Conservation (phyloP, 2,888 invertebrate genomes). For the Lepidocyrtoides sp. region DNA sequence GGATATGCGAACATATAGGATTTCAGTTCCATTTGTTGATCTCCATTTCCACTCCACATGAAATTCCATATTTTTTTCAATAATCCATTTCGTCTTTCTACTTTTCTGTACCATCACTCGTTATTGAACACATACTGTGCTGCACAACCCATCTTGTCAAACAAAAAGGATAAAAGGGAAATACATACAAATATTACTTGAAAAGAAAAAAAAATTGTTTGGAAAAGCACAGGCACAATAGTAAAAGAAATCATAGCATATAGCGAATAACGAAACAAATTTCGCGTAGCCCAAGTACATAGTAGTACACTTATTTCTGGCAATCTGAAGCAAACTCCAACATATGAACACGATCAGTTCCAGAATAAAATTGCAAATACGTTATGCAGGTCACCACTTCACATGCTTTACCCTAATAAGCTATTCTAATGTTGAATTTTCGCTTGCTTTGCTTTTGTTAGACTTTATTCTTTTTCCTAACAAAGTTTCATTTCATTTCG, state of each 20-base stretch:
- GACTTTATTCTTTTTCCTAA: background rate
- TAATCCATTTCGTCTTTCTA: conserved; percentile 30
- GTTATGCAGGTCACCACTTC: background rate
- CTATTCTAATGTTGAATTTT: background rate
- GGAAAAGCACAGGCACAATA: no score
- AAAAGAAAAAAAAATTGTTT: background rate
- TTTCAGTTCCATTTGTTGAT: conserved; percentile 16
- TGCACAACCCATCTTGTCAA: conserved; percentile 1
- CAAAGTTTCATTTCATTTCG: background rate
- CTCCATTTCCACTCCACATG: background rate
- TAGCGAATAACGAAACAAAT: no score
- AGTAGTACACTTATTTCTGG: background rate
- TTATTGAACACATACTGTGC: background rate
- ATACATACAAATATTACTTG: conserved; percentile 3
- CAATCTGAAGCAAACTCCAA: background rate
- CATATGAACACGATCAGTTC: conserved; percentile 9
- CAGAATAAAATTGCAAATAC: conserved; percentile 4
- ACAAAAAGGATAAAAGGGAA: background rate
- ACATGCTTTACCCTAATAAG: background rate
- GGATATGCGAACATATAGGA: background rate
- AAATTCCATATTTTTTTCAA: conserved; percentile 41
- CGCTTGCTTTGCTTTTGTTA: background rate
- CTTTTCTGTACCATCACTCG: background rate
- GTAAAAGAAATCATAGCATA: no score
- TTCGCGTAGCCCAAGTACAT: background rate